Evolutionary conservation across 23 tunicate genomes (phyloP).

Genomic region (Trididemnum nubilum): DNA sequence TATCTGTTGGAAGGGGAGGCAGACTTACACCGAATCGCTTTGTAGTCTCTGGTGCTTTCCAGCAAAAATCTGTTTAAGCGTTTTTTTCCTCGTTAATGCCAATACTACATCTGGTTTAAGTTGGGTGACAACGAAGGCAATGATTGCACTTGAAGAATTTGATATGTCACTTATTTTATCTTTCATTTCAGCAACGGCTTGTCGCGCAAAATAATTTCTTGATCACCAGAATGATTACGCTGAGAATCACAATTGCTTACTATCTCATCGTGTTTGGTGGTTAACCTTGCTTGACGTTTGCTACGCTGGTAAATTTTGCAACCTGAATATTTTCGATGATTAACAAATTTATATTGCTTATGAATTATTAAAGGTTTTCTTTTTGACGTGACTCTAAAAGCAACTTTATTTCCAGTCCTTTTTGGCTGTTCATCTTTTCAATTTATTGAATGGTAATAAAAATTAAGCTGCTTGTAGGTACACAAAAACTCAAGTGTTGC

Average conservation of each 20-base stretch:
- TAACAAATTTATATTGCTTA: constrained; percentile 26
- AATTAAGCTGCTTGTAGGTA: no score
- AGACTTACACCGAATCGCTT: constrained; percentile 22
- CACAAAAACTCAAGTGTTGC: no score
- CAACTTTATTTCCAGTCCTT: no score
- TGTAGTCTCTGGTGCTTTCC: constrained; percentile 24
- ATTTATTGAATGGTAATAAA: no score
- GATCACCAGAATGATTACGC: constrained; percentile 9
- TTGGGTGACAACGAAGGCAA: constrained; percentile 20
- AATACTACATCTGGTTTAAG: constrained; percentile 21
- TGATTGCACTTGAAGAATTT: constrained; percentile 22
- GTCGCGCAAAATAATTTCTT: constrained; percentile 32
- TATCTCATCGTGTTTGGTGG: constrained; percentile 19
- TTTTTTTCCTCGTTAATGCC: constrained; percentile 23
- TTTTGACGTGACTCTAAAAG: no score
- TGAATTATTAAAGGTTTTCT: constrained; percentile 18
- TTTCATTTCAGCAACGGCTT: constrained; percentile 30
- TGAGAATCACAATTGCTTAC: constrained; percentile 18
- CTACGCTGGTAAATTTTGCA: constrained; percentile 22
- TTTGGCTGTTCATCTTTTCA: no score
- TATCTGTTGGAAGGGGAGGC: constrained; percentile 31
- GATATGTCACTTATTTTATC: constrained; percentile 6
- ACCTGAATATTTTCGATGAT: constrained; percentile 18
- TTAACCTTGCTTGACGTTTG: constrained; percentile 27
- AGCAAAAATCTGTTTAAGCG: constrained; percentile 1